Conservation (phyloP, 2,888 invertebrate genomes). For the Sminthurinus aureus region DNA sequence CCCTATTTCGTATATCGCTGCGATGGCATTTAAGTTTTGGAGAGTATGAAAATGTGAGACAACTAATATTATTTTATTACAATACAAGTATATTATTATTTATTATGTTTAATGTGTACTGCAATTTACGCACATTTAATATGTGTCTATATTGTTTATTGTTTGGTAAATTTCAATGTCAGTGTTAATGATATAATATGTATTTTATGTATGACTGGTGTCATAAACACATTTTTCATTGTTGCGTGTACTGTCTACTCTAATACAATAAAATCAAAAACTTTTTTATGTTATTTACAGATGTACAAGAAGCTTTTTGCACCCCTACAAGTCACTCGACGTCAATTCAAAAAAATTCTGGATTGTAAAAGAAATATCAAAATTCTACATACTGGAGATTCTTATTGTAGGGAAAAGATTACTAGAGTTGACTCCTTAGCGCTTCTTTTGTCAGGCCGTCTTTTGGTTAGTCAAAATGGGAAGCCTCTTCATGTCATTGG, state of each 20-base stretch:
- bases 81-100: constrained; percentile 15
- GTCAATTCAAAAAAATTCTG: constrained; percentile 82
- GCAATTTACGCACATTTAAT: background rate
- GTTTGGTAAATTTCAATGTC: too few relatives aligned
- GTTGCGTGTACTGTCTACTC: background rate
- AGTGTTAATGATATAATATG: background rate
- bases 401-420: constrained; percentile 87
- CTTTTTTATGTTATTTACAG: constrained; percentile 16
- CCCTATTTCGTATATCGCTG: constrained; percentile 21
- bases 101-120: constrained; percentile 17
- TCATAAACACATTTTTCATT: background rate
- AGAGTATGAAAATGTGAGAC: constrained; percentile 33
- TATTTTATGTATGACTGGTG: too few relatives aligned
- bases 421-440: constrained; percentile 87
- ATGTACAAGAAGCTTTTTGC: constrained; percentile 38
- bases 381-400: constrained; percentile 82
- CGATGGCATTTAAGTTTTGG: constrained; percentile 39
- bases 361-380: constrained; percentile 82
- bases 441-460: constrained; percentile 82
- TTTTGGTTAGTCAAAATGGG: constrained; percentile 85
- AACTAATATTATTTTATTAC: constrained; percentile 1
- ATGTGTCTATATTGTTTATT: background rate
- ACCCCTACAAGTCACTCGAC: constrained; percentile 72
- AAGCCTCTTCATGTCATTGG: constrained; percentile 84
- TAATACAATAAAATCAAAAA: background rate